Percentiles rank a stretch among this genome's conserved stretches.
Evolutionary conservation across 2,113 vertebrate genomes (phyloP).

Genomic region (Actenoides lindsayi): DNA sequence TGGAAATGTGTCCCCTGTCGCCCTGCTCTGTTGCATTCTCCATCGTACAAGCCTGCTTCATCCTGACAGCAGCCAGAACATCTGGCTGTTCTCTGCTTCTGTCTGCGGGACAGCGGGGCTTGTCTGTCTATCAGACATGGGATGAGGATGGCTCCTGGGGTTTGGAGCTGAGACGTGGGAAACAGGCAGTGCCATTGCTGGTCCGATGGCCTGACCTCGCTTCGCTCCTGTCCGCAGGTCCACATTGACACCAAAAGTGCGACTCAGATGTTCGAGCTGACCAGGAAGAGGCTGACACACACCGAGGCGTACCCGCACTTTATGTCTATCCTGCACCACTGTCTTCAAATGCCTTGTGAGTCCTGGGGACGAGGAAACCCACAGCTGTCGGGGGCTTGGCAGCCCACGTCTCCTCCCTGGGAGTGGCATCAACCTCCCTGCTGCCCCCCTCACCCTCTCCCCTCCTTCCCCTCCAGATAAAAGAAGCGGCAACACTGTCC

Average conservation of each 20-base stretch:
- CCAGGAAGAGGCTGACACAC: constrained; percentile 95
- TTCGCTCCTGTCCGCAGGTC: constrained; percentile 71
- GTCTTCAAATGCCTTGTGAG: constrained; percentile 99
- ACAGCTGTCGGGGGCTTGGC: accelerated
- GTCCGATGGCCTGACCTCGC: neutral
- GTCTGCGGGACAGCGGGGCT: neutral
- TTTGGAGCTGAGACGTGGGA: neutral
- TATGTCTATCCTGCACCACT: constrained; percentile 98
- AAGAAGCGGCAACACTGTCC: constrained; percentile 96
- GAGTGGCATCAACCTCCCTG: accelerated
- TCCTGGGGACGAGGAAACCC: neutral
- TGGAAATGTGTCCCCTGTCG: neutral
- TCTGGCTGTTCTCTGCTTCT: neutral
- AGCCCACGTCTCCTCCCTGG: neutral
- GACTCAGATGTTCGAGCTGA: constrained; percentile 96
- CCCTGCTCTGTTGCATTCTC: neutral
- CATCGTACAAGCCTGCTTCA: neutral
- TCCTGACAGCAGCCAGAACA: no score
- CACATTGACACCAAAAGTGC: constrained; percentile 98
- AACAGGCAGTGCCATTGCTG: accelerated
- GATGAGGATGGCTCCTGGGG: accelerated
- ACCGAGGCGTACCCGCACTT: constrained; percentile 97
- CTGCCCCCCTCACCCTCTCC: neutral
- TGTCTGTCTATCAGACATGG: neutral
- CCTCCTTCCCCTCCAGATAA: constrained; percentile 81